Conservation (phyloP, 2,888 invertebrate genomes). For the Andrena hattorfiana region DNA sequence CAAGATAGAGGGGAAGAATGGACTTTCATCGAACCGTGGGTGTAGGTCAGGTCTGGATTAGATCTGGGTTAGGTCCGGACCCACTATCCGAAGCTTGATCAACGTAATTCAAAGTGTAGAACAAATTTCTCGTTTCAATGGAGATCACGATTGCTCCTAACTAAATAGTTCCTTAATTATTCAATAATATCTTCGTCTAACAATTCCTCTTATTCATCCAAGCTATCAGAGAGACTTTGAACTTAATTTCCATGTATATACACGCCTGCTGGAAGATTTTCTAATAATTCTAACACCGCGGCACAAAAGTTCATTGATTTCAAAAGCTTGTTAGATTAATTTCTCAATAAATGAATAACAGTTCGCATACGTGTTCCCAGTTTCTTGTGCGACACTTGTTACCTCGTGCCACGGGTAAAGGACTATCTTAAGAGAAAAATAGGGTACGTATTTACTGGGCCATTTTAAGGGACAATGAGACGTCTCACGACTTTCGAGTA, state of each 20-base stretch:
- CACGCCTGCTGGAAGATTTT: too few species aligned
- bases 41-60: constrained; percentile 4
- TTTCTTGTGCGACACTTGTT: background rate
- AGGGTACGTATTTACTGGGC: background rate
- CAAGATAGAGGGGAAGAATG: background rate
- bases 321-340: background rate
- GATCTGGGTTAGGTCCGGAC: background rate
- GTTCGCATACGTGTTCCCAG: background rate
- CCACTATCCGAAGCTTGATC: background rate
- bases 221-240: too few species aligned
- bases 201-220: too few species aligned
- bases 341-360: background rate
- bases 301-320: background rate
- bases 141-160: too few species aligned
- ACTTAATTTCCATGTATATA: too few species aligned
- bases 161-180: too few species aligned
- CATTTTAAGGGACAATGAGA: constrained; percentile 9
- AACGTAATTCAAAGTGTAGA: background rate
- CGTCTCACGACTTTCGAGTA: constrained; percentile 4
- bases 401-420: background rate
- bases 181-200: too few species aligned
- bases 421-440: background rate
- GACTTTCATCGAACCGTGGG: background rate
- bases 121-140: background rate
- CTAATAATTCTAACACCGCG: too few species aligned